phyloP scores from a whole-genome alignment of 2,888 invertebrate species.

The Sarcophaga carnaria region DNA sequence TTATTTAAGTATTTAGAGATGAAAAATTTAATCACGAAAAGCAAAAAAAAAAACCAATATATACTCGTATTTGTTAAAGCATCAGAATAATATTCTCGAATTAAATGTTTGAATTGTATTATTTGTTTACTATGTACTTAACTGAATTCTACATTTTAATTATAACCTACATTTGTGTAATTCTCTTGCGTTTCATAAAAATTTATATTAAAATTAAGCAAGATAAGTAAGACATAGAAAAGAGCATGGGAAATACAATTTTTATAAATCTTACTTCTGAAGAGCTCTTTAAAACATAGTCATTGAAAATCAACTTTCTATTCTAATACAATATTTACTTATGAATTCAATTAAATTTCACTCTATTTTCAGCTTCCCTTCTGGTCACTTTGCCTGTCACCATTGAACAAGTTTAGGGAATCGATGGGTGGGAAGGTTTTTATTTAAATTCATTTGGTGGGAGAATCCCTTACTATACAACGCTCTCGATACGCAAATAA shows the following conservation, averaged over 20 bases:
- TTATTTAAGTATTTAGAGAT: no score
- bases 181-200: not conserved
- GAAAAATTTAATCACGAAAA: not conserved
- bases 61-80: not conserved
- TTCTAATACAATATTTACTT: slow-evolving; percentile 67
- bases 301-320: slow-evolving; percentile 39
- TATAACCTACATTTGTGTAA: not conserved
- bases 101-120: not conserved
- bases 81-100: not conserved
- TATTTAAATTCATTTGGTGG: no score
- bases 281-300: slow-evolving; percentile 46
- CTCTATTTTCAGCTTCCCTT: not conserved
- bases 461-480: no score
- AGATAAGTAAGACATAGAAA: no score
- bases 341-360: slow-evolving; percentile 67
- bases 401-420: no score
- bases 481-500: not conserved
- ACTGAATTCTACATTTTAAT: no score
- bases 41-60: not conserved
- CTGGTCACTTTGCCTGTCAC: not conserved
- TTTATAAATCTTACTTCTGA: slow-evolving; percentile 51
- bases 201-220: no score
- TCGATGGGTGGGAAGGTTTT: no score
- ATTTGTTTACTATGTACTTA: not conserved
- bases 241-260: slow-evolving; percentile 33